A percentile compares a stretch with the other conserved stretches of the same genome.
Conservation (phyloP, 2,113 vertebrate genomes). For the Malaclemys terrapin region DNA sequence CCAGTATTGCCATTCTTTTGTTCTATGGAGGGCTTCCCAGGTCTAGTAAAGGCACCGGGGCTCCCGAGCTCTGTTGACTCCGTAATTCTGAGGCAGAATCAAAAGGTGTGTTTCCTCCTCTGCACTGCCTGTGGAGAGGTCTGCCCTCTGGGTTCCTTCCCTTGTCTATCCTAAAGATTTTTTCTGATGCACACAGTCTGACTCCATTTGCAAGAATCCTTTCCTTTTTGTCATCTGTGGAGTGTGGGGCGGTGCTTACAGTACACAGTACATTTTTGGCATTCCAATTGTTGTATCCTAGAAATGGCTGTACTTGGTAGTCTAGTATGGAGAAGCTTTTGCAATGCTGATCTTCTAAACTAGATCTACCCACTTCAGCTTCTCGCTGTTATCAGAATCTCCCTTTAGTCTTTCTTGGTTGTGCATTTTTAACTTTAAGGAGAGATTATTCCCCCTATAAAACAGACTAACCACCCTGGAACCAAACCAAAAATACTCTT, state of each 20-base stretch:
- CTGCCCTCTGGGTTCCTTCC: background rate
- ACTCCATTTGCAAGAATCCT: background rate
- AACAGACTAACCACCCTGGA: background rate
- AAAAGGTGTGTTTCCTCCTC: too few species aligned
- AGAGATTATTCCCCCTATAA: fast-evolving
- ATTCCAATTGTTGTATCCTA: background rate
- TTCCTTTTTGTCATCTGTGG: background rate
- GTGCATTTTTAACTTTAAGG: background rate
- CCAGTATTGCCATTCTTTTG: too few species aligned
- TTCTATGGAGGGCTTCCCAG: too few species aligned
- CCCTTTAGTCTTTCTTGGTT: background rate
- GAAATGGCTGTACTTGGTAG: background rate
- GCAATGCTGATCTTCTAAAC: background rate
- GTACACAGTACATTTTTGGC: too few species aligned
- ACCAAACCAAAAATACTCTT: background rate
- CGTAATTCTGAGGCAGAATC: too few species aligned
- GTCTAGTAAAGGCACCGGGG: too few species aligned
- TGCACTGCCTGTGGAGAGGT: background rate
- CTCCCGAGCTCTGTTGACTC: too few species aligned
- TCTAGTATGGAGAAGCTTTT: background rate
- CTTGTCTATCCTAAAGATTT: background rate
- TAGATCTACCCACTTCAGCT: background rate
- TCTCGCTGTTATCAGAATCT: background rate
- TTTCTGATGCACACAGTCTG: background rate
- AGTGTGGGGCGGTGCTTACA: too few species aligned